Evolutionary conservation across 92 coral and sea anemone species (phyloP).

Genomic region (Anthopleura xanthogrammica): DNA sequence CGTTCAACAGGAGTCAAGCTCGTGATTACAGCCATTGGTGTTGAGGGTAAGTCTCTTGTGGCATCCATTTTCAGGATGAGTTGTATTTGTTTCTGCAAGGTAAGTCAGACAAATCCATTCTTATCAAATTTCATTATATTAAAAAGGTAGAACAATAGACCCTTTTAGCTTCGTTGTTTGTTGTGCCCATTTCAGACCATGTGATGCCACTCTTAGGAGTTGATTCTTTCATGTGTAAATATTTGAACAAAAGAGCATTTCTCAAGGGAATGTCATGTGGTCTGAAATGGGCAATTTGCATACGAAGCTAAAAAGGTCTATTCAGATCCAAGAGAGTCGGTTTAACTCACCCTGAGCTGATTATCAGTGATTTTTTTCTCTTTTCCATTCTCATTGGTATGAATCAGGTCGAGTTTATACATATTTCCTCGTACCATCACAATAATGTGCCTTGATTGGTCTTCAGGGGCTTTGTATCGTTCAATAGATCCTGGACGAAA

Average conservation of each 20-base stretch:
- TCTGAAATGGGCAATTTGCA: too few species aligned
- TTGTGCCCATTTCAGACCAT: too few species aligned
- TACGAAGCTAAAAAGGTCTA: too few species aligned
- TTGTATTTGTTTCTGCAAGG: slow-evolving; percentile 44
- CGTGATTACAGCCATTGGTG: slow-evolving; percentile 45
- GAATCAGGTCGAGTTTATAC: slow-evolving; percentile 64
- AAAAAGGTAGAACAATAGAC: neutral
- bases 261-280: too few species aligned
- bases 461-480: slow-evolving; percentile 62
- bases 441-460: slow-evolving; percentile 55
- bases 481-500: slow-evolving; percentile 69
- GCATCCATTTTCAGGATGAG: slow-evolving; percentile 30
- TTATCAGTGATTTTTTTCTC: slow-evolving; percentile 28
- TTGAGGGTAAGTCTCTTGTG: slow-evolving; percentile 5
- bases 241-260: too few species aligned
- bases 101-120: too few species aligned
- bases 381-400: slow-evolving; percentile 26
- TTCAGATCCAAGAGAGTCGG: neutral
- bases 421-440: slow-evolving; percentile 69
- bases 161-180: too few species aligned
- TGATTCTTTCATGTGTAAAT: too few species aligned
- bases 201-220: too few species aligned
- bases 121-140: neutral
- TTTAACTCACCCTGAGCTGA: slow-evolving; percentile 48
- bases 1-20: slow-evolving; percentile 54